A percentile compares a stretch with the other conserved stretches of the same genome.
phyloP scores from a whole-genome alignment of 2,113 vertebrate genomes.

The Dasyornis broadbenti region DNA sequence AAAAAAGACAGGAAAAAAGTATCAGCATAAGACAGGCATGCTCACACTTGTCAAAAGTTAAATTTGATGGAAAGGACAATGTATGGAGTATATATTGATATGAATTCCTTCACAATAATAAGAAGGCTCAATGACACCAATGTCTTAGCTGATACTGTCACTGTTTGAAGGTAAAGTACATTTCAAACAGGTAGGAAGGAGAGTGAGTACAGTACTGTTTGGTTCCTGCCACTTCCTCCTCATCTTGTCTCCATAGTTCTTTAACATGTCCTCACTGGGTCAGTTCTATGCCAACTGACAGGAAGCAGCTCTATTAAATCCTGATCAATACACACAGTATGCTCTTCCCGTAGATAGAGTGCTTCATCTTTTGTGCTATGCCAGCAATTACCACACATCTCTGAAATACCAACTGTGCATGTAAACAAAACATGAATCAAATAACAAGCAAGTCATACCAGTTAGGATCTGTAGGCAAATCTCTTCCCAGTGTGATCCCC shows the following conservation, averaged over 20 bases:
- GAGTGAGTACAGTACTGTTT: fast-evolving
- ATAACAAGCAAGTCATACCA: not conserved
- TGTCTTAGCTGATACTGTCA: slow-evolving; percentile 28
- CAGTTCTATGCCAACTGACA: not conserved
- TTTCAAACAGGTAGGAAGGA: slow-evolving; percentile 4
- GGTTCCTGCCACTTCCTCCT: not conserved
- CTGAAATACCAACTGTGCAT: not conserved
- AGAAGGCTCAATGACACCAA: not conserved
- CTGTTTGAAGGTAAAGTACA: not conserved
- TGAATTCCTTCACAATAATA: slow-evolving; percentile 23
- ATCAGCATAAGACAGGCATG: slow-evolving; percentile 23
- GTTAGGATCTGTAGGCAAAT: not conserved
- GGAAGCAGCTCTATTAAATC: not conserved
- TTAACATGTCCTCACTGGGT: not conserved
- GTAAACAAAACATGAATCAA: not conserved
- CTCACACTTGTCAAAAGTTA: slow-evolving; percentile 37
- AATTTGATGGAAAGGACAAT: slow-evolving; percentile 40
- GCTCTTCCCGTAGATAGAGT: not conserved
- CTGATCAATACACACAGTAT: fast-evolving
- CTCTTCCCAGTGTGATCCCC: not conserved
- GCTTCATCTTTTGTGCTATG: not conserved
- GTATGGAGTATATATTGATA: slow-evolving; percentile 4
- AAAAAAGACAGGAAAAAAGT: not conserved
- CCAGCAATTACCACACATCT: not conserved
- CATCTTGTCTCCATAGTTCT: not conserved